Percentiles rank a stretch among this genome's conserved stretches.
Evolutionary conservation across 2,888 invertebrate genomes (phyloP).

Genomic region (Papilio protenor): DNA sequence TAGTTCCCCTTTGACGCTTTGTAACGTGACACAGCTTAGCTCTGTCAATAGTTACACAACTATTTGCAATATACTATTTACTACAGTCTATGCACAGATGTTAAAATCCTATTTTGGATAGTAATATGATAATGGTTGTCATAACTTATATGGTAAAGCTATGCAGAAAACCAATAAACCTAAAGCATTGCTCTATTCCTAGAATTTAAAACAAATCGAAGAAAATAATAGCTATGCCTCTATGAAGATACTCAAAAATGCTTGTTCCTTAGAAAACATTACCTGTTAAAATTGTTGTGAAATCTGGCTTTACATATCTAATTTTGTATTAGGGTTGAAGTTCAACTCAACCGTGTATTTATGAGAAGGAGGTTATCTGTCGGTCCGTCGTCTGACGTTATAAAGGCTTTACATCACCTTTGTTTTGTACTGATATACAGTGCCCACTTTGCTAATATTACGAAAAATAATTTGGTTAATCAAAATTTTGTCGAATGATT

Average conservation of each 20-base stretch:
- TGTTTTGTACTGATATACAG: conserved; percentile 30
- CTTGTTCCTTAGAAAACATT: too few relatives aligned
- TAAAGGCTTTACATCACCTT: conserved; percentile 47
- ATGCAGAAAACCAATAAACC: too few relatives aligned
- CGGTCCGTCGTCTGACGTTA: conserved; percentile 43
- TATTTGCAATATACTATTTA: neutral
- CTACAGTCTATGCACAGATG: neutral
- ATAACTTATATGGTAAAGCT: too few relatives aligned
- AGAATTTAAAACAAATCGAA: too few relatives aligned
- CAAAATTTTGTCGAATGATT: neutral
- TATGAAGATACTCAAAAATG: too few relatives aligned
- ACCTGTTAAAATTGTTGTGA: neutral
- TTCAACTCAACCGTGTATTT: neutral
- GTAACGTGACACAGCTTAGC: conserved; percentile 20
- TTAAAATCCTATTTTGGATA: neutral
- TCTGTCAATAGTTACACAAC: conserved; percentile 12
- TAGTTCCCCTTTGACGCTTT: conserved; percentile 31
- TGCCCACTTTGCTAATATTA: conserved; percentile 41
- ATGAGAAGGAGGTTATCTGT: conserved; percentile 42
- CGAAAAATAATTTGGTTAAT: neutral
- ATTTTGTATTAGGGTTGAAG: neutral
- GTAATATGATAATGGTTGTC: neutral
- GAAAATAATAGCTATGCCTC: too few relatives aligned
- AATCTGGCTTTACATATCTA: neutral
- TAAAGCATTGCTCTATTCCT: too few relatives aligned